Conservation (phyloP, 2,797 vertebrate species). For the Trematomus bernacchii region DNA sequence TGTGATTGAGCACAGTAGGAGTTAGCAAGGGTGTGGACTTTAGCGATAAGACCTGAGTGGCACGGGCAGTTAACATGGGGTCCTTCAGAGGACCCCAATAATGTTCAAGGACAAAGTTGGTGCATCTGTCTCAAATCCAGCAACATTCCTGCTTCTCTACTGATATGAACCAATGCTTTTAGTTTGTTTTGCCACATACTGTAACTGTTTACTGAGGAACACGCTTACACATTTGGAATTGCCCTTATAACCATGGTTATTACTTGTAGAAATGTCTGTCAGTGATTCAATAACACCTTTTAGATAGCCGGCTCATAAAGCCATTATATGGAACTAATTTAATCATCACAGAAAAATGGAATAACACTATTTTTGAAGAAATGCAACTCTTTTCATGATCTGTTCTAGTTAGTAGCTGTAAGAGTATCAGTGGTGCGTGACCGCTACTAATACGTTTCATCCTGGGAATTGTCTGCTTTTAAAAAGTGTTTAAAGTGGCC, state of each 20-base stretch:
- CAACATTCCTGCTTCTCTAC: neutral
- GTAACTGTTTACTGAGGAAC: no score
- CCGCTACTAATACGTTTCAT: constrained; percentile 8
- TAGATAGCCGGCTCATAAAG: neutral
- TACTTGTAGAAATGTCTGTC: neutral
- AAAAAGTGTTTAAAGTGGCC: constrained; percentile 16
- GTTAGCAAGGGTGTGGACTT: constrained; percentile 58
- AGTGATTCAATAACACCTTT: constrained; percentile 9
- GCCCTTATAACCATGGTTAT: neutral
- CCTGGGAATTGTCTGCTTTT: constrained; percentile 28
- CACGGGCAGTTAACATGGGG: constrained; percentile 47
- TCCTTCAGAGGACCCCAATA: constrained; percentile 29
- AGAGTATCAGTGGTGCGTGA: neutral
- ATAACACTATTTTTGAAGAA: neutral
- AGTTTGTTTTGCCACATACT: constrained; percentile 5
- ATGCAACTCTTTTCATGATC: neutral
- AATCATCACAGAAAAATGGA: neutral
- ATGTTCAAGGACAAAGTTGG: constrained; percentile 31
- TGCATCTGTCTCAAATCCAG: constrained; percentile 18
- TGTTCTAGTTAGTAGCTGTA: neutral
- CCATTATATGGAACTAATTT: constrained; percentile 8
- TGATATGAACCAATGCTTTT: constrained; percentile 1
- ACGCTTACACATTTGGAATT: neutral
- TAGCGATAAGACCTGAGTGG: constrained; percentile 52
- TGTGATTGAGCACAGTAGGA: constrained; percentile 72